phyloP scores from a whole-genome alignment of 2,888 invertebrate species.

The Himalopsyche anomala region DNA sequence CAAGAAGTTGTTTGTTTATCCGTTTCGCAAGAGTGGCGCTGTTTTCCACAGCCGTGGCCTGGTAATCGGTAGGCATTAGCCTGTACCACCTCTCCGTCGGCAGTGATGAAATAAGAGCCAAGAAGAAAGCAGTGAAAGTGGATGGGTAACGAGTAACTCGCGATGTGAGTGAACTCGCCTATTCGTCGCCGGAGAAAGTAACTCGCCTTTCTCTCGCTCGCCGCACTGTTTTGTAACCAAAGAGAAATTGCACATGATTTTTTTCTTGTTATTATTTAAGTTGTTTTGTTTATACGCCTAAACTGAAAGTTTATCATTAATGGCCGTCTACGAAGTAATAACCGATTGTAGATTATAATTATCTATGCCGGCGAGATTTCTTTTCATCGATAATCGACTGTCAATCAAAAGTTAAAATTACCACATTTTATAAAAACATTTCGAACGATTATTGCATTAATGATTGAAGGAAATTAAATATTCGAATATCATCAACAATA shows the following conservation, averaged over 20 bases:
- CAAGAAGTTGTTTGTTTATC: not conserved
- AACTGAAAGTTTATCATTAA: conserved; percentile 31
- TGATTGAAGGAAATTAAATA: too few relatives aligned
- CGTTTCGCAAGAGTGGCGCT: conserved; percentile 31
- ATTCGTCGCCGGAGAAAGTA: conserved; percentile 58
- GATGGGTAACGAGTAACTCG: conserved; percentile 45
- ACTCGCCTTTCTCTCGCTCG: conserved; percentile 47
- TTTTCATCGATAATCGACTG: conserved; percentile 22
- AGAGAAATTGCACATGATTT: conserved; percentile 62
- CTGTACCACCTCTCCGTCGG: not conserved
- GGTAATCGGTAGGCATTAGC: not conserved
- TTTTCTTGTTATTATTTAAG: conserved; percentile 8
- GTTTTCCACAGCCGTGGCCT: not conserved
- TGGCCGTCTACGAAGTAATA: conserved; percentile 3
- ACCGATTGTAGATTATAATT: not conserved
- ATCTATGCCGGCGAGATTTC: not conserved
- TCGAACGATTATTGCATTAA: too few relatives aligned
- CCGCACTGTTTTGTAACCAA: conserved; percentile 57
- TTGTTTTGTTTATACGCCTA: conserved; percentile 33
- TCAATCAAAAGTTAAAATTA: not conserved
- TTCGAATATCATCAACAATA: too few relatives aligned
- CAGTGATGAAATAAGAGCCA: conserved; percentile 10
- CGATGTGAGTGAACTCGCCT: conserved; percentile 43
- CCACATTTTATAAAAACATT: not conserved
- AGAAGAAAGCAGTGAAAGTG: conserved; percentile 65